A percentile compares a stretch with the other conserved stretches of the same genome.
These are phyloP conservation scores for Clarias macrocephalus DNA, from an alignment of 2,113 vertebrate species.

Conservation along the genomic window DNA sequence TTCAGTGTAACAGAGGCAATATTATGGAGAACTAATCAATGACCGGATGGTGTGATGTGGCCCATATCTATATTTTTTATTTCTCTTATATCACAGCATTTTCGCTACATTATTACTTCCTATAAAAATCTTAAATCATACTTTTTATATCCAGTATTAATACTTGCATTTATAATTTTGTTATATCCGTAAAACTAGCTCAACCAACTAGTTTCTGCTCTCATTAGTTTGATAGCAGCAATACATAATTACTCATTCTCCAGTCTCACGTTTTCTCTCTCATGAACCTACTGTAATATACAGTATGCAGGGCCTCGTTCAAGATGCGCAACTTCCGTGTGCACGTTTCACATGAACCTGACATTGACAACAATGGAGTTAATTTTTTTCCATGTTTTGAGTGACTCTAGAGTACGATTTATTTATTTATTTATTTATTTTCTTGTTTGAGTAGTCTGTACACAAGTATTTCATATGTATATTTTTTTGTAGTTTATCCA, in stretches of 20 bases:
- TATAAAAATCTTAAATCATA: background rate
- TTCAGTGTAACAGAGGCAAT: background rate
- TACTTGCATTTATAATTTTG: background rate
- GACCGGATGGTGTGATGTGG: background rate
- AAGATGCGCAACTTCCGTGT: no score
- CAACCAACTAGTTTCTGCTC: background rate
- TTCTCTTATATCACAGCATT: background rate
- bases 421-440: no score
- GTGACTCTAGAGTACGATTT: no score
- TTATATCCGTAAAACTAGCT: background rate
- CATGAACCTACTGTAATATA: background rate
- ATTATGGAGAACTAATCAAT: no score
- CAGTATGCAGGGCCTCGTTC: no score
- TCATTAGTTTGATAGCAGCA: background rate
- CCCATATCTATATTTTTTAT: background rate
- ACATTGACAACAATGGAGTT: no score
- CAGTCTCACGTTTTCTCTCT: background rate
- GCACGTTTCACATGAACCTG: no score
- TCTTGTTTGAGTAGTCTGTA: no score
- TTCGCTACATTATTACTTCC: background rate
- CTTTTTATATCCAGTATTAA: background rate
- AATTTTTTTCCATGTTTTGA: no score
- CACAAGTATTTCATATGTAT: no score
- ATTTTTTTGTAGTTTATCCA: no score
- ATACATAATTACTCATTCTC: background rate